Percentiles rank a stretch among this genome's conserved stretches.
Conservation (phyloP, 2,888 invertebrate species). For the Conchocele bisecta region DNA sequence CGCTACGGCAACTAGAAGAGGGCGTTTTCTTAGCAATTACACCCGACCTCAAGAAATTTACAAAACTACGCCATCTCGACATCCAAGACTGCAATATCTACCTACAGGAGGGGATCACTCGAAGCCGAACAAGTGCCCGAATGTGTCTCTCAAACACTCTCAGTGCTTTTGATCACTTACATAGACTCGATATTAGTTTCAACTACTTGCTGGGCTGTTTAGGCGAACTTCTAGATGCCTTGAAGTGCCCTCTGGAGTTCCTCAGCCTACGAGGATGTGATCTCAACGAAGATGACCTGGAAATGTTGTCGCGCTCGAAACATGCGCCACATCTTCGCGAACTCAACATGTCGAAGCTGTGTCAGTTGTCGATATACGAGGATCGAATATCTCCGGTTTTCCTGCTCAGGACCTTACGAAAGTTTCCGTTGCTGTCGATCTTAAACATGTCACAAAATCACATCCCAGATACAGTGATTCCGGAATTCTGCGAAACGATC, state of each 20-base stretch:
- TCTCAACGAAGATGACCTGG: constrained; percentile 68
- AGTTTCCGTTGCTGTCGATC: constrained; percentile 66
- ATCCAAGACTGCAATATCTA: constrained; percentile 75
- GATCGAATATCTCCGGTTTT: constrained; percentile 65
- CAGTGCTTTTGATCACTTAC: constrained; percentile 51
- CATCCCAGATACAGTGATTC: constrained; percentile 60
- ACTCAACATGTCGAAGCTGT: constrained; percentile 72
- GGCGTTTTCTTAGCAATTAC: constrained; percentile 68
- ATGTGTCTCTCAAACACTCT: constrained; percentile 51
- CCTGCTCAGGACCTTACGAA: constrained; percentile 62
- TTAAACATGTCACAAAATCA: constrained; percentile 73
- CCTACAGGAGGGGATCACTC: constrained; percentile 72
- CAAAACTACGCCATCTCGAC: constrained; percentile 63
- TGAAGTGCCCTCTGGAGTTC: constrained; percentile 66
- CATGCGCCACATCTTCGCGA: constrained; percentile 67
- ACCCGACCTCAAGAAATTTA: constrained; percentile 64
- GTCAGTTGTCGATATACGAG: constrained; percentile 71
- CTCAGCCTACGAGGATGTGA: constrained; percentile 73
- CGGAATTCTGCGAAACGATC: constrained; percentile 63
- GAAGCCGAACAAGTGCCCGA: constrained; percentile 66
- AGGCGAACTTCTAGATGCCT: constrained; percentile 66
- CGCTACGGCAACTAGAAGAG: constrained; percentile 73
- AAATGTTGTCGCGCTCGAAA: constrained; percentile 60
- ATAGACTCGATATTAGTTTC: constrained; percentile 69
- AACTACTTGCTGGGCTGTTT: constrained; percentile 75